Percentiles rank a stretch among this genome's conserved stretches.
Evolutionary conservation across 2,888 invertebrate genomes (phyloP).

Genomic region (Allacma fusca): DNA sequence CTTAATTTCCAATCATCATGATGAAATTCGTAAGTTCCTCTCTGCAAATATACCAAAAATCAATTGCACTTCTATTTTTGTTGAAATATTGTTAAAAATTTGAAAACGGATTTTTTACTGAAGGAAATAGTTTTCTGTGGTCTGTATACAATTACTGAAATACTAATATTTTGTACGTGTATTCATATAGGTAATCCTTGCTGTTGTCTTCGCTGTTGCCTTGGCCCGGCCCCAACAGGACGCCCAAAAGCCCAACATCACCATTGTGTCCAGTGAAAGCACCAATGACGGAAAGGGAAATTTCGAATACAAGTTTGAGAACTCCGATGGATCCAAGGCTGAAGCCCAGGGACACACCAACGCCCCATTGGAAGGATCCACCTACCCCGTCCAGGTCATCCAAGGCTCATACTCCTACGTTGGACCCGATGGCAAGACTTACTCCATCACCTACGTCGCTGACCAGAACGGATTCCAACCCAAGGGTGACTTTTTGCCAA

Average conservation of each 20-base stretch:
- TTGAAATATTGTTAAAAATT: no score
- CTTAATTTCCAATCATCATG: no score
- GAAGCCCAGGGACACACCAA: slow-evolving; percentile 44
- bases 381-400: slow-evolving; percentile 44
- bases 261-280: not conserved
- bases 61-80: no score
- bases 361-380: slow-evolving; percentile 34
- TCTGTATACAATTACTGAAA: no score
- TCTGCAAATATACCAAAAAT: no score
- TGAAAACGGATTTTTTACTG: no score
- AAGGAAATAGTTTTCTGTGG: no score
- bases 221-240: no score
- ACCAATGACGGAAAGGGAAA: slow-evolving; percentile 42
- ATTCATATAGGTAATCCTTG: no score
- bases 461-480: slow-evolving; percentile 47
- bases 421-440: slow-evolving; percentile 48
- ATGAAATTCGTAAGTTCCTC: no score
- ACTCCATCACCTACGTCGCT: slow-evolving; percentile 43
- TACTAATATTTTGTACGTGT: no score
- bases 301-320: slow-evolving; percentile 44
- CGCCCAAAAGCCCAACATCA: not conserved
- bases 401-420: slow-evolving; percentile 49
- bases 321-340: slow-evolving; percentile 45
- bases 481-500: slow-evolving; percentile 24
- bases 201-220: no score